Percentiles rank a stretch among this genome's conserved stretches.
Evolutionary conservation across 2,888 invertebrate genomes (phyloP).

Genomic region (Morpho helenor): DNA sequence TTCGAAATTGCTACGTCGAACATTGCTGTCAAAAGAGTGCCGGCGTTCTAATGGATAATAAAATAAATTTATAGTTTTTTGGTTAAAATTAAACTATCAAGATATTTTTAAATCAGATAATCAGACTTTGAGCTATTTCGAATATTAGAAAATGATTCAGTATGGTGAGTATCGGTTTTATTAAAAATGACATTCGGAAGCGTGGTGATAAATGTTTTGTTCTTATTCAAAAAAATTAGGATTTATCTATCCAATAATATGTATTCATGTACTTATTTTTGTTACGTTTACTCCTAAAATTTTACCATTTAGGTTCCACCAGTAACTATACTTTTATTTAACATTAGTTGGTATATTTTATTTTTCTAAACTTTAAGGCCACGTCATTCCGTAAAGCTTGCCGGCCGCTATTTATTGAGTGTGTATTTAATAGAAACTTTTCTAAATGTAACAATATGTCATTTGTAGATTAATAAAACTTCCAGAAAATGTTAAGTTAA

Average conservation of each 20-base stretch:
- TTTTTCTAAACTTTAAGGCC: slow-evolving; percentile 14
- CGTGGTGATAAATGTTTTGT: not conserved
- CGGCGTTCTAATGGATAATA: slow-evolving; percentile 21
- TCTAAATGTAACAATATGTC: not conserved
- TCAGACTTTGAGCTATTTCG: not conserved
- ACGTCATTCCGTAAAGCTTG: slow-evolving; percentile 19
- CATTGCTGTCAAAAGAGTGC: slow-evolving; percentile 26
- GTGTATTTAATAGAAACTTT: too few relatives aligned
- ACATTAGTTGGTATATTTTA: not conserved
- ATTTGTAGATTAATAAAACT: too few relatives aligned
- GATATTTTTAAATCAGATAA: not conserved
- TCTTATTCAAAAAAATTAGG: too few relatives aligned
- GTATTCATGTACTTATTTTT: too few relatives aligned
- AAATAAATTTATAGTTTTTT: slow-evolving; percentile 2
- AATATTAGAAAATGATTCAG: slow-evolving; percentile 5
- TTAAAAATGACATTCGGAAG: not conserved
- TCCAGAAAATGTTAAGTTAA: not conserved
- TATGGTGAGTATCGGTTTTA: slow-evolving; percentile 4
- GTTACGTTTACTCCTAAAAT: too few relatives aligned
- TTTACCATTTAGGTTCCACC: too few relatives aligned
- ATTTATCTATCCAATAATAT: too few relatives aligned
- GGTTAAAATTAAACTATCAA: not conserved
- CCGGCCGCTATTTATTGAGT: not conserved
- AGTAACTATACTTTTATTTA: too few relatives aligned
- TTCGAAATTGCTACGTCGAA: slow-evolving; percentile 6